A percentile compares a stretch with the other conserved stretches of the same genome.
Conservation (phyloP, 2,888 invertebrate genomes). For the Eilema sororculum region DNA sequence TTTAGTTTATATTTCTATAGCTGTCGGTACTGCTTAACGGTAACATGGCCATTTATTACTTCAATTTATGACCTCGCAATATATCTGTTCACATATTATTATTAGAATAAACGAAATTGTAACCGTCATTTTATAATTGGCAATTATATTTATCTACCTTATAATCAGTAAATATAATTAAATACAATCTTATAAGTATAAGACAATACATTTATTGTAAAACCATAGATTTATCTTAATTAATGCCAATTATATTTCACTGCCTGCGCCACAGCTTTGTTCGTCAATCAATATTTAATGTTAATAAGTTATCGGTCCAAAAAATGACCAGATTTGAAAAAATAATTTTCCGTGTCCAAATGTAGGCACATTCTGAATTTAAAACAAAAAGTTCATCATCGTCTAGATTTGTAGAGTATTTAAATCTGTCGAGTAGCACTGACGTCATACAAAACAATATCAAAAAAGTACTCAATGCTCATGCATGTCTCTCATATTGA, state of each 20-base stretch:
- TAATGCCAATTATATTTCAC: background rate
- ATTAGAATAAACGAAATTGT: slow-evolving; percentile 15
- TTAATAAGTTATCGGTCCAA: too few relatives aligned
- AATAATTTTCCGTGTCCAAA: too few relatives aligned
- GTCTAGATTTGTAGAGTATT: background rate
- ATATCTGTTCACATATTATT: slow-evolving; percentile 45
- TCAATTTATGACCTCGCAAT: slow-evolving; percentile 42
- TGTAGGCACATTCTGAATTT: background rate
- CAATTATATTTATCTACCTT: background rate
- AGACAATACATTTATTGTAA: background rate
- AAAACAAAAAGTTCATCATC: background rate
- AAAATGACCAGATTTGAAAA: too few relatives aligned
- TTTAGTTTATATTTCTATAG: slow-evolving; percentile 48
- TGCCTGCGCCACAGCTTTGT: too few relatives aligned
- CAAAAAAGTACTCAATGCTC: background rate
- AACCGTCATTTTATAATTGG: slow-evolving; percentile 21
- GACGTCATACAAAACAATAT: background rate
- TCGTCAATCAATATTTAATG: too few relatives aligned
- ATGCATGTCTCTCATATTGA: background rate
- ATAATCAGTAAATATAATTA: too few relatives aligned
- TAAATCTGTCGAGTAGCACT: background rate
- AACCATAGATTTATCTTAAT: background rate
- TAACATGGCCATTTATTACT: slow-evolving; percentile 37
- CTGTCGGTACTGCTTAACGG: too few relatives aligned
- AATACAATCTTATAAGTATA: slow-evolving; percentile 1